phyloP scores from a whole-genome alignment of 2,113 vertebrate species.

The Sclerurus mexicanus region DNA sequence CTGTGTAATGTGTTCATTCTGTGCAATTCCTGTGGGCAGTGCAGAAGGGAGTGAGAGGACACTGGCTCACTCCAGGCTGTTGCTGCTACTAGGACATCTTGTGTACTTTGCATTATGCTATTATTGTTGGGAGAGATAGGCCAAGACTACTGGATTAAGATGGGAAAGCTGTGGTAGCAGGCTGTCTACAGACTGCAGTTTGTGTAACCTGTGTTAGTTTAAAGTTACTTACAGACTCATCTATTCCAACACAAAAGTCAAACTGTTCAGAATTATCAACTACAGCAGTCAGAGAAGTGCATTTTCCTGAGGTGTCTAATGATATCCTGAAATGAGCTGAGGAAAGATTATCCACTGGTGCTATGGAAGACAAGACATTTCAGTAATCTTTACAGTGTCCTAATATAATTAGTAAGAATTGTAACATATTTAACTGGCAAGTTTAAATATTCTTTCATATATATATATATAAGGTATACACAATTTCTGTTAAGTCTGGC shows the following conservation, averaged over 20 bases:
- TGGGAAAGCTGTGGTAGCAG: not conserved
- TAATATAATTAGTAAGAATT: not conserved
- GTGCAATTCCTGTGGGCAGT: not conserved
- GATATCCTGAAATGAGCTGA: not conserved
- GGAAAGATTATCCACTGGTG: not conserved
- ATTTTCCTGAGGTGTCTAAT: slow-evolving; percentile 21
- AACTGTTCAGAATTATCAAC: not conserved
- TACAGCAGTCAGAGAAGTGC: not conserved
- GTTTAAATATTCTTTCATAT: not conserved
- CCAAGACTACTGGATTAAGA: not conserved
- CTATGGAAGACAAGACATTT: not conserved
- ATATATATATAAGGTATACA: not conserved
- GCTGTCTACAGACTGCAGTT: not conserved
- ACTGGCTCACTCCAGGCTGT: not conserved
- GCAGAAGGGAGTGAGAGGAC: not conserved
- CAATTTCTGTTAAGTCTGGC: not conserved
- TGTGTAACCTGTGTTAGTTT: not conserved
- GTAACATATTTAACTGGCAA: not conserved
- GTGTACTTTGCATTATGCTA: rapidly evolving
- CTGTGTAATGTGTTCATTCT: rapidly evolving
- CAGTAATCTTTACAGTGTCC: not conserved
- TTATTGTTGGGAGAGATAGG: not conserved
- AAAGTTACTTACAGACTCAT: not conserved
- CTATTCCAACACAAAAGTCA: not conserved
- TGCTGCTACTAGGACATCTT: not conserved